These are phyloP conservation scores for Labroides dimidiatus DNA, from an alignment of 2,797 vertebrate genomes.

Conservation along the genomic window DNA sequence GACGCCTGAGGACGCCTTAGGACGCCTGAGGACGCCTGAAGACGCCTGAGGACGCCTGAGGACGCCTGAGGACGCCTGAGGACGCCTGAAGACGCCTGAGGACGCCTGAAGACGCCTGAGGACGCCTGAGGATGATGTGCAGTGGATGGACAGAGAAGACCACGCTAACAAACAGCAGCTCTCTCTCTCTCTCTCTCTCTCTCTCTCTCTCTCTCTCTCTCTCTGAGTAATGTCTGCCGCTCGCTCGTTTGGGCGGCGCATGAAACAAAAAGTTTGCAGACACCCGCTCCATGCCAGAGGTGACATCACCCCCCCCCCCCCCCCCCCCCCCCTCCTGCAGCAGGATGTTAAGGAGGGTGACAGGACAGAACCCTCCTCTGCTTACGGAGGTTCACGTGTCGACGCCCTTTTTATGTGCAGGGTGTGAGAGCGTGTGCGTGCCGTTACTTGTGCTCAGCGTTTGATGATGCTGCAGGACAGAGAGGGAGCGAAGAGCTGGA, in stretches of 20 bases:
- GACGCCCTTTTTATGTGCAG: conserved; percentile 64
- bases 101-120: too few relatives aligned
- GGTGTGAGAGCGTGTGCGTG: conserved; percentile 30
- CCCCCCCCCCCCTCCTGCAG: conserved; percentile 53
- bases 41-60: too few relatives aligned
- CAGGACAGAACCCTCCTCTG: conserved; percentile 69
- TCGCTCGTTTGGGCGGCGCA: conserved; percentile 82
- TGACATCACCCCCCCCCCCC: conserved; percentile 86
- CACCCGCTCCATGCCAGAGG: conserved; percentile 82
- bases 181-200: conserved; percentile 80
- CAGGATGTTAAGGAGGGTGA: conserved; percentile 68
- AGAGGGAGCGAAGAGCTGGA: conserved; percentile 50
- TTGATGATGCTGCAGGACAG: conserved; percentile 59
- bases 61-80: too few relatives aligned
- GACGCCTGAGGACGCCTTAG: too few relatives aligned
- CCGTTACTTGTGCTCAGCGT: conserved; percentile 38
- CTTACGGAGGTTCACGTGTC: conserved; percentile 54
- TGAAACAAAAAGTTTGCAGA: conserved; percentile 84
- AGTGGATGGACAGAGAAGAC: conserved; percentile 66
- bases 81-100: too few relatives aligned
- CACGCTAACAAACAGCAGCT: conserved; percentile 82
- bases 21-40: too few relatives aligned
- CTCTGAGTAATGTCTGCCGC: conserved; percentile 91
- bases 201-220: conserved; percentile 75
- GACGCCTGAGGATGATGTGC: conserved; percentile 61